phyloP scores from a whole-genome alignment of 2,797 vertebrate species.

The Falco naumanni region DNA sequence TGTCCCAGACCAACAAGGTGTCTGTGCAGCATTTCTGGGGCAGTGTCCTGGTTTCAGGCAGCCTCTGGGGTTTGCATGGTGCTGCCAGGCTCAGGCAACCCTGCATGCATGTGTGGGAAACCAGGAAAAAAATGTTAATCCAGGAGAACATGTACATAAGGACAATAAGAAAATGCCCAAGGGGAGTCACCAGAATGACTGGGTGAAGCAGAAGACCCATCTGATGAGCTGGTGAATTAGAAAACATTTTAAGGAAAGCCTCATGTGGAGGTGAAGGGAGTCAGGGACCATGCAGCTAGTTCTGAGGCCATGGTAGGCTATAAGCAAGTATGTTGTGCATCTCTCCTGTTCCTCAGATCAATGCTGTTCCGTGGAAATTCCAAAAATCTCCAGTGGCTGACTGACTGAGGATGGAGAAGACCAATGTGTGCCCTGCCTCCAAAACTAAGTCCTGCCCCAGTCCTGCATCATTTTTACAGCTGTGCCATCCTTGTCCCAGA shows the following conservation, averaged over 20 bases:
- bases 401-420: neutral
- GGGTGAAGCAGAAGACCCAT: neutral
- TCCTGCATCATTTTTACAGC: neutral
- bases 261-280: neutral
- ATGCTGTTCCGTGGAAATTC: neutral
- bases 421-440: neutral
- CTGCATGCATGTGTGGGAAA: accelerated
- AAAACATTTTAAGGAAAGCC: neutral
- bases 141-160: neutral
- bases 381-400: neutral
- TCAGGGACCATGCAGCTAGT: accelerated
- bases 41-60: too few species aligned
- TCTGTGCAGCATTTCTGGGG: accelerated
- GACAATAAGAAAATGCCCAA: neutral
- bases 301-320: neutral
- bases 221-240: neutral
- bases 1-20: accelerated
- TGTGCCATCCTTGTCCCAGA: too few species aligned
- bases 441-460: neutral
- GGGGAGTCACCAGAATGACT: neutral
- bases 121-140: neutral
- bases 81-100: neutral
- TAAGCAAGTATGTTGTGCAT: accelerated
- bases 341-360: neutral
- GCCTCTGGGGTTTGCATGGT: neutral